Percentiles rank a stretch among this genome's conserved stretches.
Conservation (phyloP, 2,888 invertebrate species). For the Campopleginae sp. region DNA sequence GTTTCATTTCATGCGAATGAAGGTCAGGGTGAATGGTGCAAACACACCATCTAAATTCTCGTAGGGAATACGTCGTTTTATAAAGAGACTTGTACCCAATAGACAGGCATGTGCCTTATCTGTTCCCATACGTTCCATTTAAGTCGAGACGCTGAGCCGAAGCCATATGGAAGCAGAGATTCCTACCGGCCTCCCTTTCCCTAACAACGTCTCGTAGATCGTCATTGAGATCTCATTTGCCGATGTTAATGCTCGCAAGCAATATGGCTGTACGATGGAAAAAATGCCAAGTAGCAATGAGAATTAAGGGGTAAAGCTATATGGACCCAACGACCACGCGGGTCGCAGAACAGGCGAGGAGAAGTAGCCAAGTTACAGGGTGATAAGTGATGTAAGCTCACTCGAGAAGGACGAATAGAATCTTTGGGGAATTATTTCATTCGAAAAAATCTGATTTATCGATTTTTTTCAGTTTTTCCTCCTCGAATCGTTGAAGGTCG, state of each 20-base stretch:
- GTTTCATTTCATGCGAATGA: slow-evolving; percentile 63
- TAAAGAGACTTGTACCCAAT: slow-evolving; percentile 67
- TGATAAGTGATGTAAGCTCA: slow-evolving; percentile 7
- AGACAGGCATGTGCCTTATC: slow-evolving; percentile 73
- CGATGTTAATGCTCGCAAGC: slow-evolving; percentile 73
- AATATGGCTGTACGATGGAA: slow-evolving; percentile 69
- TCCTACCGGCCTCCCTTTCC: slow-evolving; percentile 46
- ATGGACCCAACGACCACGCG: slow-evolving; percentile 16
- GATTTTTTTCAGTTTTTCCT: not conserved
- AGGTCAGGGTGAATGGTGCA: slow-evolving; percentile 29
- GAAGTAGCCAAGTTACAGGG: not conserved
- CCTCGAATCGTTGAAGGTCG: not conserved
- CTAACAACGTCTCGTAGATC: slow-evolving; percentile 71
- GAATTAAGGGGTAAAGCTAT: slow-evolving; percentile 20
- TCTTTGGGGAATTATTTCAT: not conserved
- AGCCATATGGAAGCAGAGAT: slow-evolving; percentile 5
- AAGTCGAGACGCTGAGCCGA: slow-evolving; percentile 67
- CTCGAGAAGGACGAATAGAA: not conserved
- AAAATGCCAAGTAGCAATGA: slow-evolving; percentile 31
- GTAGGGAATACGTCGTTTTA: slow-evolving; percentile 65
- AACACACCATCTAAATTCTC: slow-evolving; percentile 73
- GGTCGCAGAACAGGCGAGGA: not conserved
- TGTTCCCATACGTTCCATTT: slow-evolving; percentile 73
- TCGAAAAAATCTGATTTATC: not conserved
- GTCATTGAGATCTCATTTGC: slow-evolving; percentile 76